A percentile compares a stretch with the other conserved stretches of the same genome.
phyloP scores from a whole-genome alignment of 2,888 invertebrate genomes.

The Trachelus iudaicus region DNA sequence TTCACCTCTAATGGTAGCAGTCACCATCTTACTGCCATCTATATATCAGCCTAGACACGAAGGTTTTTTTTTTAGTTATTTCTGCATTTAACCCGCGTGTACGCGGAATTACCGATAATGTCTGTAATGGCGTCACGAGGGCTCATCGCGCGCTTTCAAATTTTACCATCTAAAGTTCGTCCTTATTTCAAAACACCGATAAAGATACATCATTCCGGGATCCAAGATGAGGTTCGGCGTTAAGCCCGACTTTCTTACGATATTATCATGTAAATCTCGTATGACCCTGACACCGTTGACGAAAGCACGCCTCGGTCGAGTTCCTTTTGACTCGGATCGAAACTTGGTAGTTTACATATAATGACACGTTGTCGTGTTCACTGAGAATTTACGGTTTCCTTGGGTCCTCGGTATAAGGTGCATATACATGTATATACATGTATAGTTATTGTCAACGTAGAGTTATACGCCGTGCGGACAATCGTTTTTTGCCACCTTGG shows the following conservation, averaged over 20 bases:
- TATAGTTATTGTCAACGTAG: constrained; percentile 35
- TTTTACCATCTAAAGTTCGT: background rate
- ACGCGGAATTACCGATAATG: background rate
- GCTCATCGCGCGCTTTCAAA: background rate
- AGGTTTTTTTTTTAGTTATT: background rate
- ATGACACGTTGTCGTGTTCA: constrained; percentile 34
- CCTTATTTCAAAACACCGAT: background rate
- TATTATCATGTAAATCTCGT: background rate
- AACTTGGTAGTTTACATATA: background rate
- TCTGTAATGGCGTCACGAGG: background rate
- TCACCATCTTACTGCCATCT: constrained; percentile 7
- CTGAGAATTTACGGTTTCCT: constrained; percentile 38
- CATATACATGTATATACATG: background rate
- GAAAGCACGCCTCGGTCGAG: background rate
- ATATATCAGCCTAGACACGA: background rate
- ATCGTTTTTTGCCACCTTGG: constrained; percentile 2
- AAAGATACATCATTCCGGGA: background rate
- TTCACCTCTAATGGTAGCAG: constrained; percentile 41
- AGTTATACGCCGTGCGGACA: constrained; percentile 1
- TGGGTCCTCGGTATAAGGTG: constrained; percentile 4
- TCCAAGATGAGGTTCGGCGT: background rate
- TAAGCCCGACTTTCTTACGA: background rate
- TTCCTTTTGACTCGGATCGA: background rate
- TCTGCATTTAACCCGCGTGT: background rate
- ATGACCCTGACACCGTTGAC: background rate